Conservation (phyloP, 2,113 vertebrate species). For the Syngnathus typhle region DNA sequence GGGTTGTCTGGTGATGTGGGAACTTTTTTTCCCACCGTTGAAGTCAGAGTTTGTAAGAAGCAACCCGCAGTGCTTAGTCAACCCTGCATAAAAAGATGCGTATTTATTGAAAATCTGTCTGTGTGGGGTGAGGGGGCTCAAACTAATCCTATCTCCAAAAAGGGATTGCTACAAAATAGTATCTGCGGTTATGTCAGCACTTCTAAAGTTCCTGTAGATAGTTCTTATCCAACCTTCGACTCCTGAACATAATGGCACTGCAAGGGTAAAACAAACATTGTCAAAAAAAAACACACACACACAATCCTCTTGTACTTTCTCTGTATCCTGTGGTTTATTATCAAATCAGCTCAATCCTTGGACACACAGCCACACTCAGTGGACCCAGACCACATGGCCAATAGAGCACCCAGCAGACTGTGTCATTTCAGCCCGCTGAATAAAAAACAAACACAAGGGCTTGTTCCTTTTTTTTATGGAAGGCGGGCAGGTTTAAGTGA, state of each 20-base stretch:
- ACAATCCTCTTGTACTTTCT: conserved; percentile 18
- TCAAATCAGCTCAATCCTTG: conserved; percentile 63
- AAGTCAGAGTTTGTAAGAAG: no score
- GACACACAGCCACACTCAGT: conserved; percentile 66
- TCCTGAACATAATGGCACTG: conserved; percentile 20
- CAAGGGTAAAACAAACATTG: conserved; percentile 2
- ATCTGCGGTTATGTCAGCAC: neutral
- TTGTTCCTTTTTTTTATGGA: conserved; percentile 27
- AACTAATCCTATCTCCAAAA: no score
- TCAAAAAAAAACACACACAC: neutral
- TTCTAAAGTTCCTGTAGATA: neutral
- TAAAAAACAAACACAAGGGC: conserved; percentile 71
- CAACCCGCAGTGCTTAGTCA: no score
- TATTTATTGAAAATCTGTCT: no score
- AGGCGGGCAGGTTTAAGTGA: conserved; percentile 33
- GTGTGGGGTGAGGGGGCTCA: no score
- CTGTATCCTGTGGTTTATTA: conserved; percentile 59
- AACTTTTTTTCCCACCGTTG: no score
- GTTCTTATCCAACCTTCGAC: neutral
- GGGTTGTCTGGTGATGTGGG: no score
- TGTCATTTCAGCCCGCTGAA: conserved; percentile 70
- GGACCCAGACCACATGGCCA: conserved; percentile 73
- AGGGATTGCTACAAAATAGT: no score
- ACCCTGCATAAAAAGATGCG: no score
- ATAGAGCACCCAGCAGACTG: conserved; percentile 75